Evolutionary conservation across 1,140 invertebrate genomes (phyloP).

Genomic region (Pseudomyrmex dendroicus): DNA sequence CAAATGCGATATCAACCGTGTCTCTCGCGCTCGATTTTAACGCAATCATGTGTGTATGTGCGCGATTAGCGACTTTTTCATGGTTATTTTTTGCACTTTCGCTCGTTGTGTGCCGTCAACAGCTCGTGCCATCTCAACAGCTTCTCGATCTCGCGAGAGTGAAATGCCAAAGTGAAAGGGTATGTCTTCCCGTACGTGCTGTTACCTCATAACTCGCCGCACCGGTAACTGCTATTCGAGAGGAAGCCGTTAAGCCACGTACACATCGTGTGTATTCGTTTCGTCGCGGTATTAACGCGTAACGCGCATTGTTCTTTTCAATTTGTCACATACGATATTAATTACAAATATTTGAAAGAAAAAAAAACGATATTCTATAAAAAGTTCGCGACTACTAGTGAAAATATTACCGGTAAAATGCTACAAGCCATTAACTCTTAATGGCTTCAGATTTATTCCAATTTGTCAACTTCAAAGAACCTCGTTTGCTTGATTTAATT

Average conservation of each 20-base stretch:
- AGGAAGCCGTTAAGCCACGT: slow-evolving; percentile 33
- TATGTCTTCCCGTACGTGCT: slow-evolving; percentile 78
- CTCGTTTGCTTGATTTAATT: too few species aligned
- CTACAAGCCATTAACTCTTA: too few species aligned
- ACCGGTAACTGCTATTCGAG: slow-evolving; percentile 70
- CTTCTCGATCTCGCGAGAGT: slow-evolving; percentile 76
- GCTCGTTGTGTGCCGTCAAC: slow-evolving; percentile 67
- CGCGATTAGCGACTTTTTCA: slow-evolving; percentile 61
- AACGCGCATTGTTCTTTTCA: slow-evolving; percentile 2
- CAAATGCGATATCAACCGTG: neutral
- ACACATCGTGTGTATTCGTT: slow-evolving; percentile 25
- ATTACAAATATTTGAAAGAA: slow-evolving; percentile 4
- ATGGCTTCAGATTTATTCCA: too few species aligned
- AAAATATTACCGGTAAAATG: too few species aligned
- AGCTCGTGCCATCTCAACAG: slow-evolving; percentile 49
- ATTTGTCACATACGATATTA: neutral
- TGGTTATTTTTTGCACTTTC: slow-evolving; percentile 76
- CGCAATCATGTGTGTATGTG: neutral
- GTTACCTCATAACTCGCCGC: slow-evolving; percentile 78
- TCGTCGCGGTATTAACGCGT: slow-evolving; percentile 6
- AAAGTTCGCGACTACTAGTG: too few species aligned
- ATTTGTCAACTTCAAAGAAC: too few species aligned
- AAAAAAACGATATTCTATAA: neutral
- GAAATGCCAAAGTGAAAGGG: slow-evolving; percentile 83
- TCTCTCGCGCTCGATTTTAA: slow-evolving; percentile 28